Evolutionary conservation across 2,888 invertebrate genomes (phyloP).

Genomic region (Venusia cambrica): DNA sequence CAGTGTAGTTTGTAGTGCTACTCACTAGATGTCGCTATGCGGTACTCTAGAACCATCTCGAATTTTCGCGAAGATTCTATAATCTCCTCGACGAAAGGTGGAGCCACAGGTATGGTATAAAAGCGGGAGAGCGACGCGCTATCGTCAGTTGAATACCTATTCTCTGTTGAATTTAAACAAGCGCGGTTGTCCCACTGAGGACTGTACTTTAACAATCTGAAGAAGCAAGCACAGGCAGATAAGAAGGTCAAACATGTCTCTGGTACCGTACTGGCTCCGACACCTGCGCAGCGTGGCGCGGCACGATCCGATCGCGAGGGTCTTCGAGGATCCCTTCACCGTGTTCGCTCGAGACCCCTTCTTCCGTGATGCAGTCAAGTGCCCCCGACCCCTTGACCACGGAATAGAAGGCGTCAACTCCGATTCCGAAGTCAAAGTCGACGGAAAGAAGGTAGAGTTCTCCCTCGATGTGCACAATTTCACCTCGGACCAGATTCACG

Average conservation of each 20-base stretch:
- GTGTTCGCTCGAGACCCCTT: constrained; percentile 61
- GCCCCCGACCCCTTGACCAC: constrained; percentile 52
- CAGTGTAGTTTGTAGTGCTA: no score
- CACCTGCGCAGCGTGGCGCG: constrained; percentile 61
- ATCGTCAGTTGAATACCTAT: constrained; percentile 32
- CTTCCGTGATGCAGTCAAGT: constrained; percentile 64
- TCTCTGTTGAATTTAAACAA: constrained; percentile 31
- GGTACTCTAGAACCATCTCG: constrained; percentile 27
- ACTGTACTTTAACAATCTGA: no score
- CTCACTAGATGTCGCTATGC: constrained; percentile 44
- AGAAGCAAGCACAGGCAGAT: constrained; percentile 2
- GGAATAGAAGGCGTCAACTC: constrained; percentile 75
- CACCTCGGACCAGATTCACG: constrained; percentile 88
- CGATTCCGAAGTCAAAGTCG: constrained; percentile 77
- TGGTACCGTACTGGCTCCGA: constrained; percentile 68
- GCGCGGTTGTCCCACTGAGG: no score
- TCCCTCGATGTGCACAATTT: constrained; percentile 90
- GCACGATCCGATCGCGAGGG: constrained; percentile 56
- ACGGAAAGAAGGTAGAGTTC: constrained; percentile 86
- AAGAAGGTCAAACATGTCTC: constrained; percentile 57
- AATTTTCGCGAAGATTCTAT: constrained; percentile 47
- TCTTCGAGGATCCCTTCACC: constrained; percentile 59
- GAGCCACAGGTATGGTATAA: constrained; percentile 52
- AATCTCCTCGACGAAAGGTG: constrained; percentile 51
- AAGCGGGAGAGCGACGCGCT: constrained; percentile 32